Percentiles rank a stretch among this genome's conserved stretches.
phyloP scores from a whole-genome alignment of 2,888 invertebrate species.

The Caenorhabditis sp. region DNA sequence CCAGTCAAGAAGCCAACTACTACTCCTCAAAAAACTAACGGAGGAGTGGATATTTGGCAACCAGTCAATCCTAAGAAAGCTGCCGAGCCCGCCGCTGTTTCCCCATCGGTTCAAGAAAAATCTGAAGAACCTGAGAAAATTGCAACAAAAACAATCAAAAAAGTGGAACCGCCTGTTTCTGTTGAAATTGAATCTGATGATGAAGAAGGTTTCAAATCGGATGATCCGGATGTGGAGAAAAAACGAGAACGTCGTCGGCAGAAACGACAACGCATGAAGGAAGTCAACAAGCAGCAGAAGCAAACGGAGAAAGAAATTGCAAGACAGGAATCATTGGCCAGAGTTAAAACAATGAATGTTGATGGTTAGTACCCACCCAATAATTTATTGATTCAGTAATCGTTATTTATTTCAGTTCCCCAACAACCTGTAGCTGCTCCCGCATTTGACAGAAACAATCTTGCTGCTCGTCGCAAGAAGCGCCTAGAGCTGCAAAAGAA shows the following conservation, averaged over 20 bases:
- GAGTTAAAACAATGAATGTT: constrained; percentile 14
- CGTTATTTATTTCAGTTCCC: neutral
- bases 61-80: constrained; percentile 41
- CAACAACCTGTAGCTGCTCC: constrained; percentile 8
- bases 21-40: neutral
- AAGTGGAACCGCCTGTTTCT: too few species aligned
- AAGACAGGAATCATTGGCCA: constrained; percentile 38
- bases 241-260: constrained; percentile 18
- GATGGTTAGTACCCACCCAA: neutral
- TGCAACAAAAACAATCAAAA: neutral
- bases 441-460: constrained; percentile 35
- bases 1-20: neutral
- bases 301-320: constrained; percentile 30
- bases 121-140: neutral
- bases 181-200: neutral
- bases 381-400: neutral
- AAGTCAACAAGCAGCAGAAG: constrained; percentile 17
- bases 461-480: constrained; percentile 32
- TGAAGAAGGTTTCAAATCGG: constrained; percentile 15
- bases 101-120: neutral
- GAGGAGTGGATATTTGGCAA: constrained; percentile 20
- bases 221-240: constrained; percentile 44
- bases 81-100: constrained; percentile 5
- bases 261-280: constrained; percentile 31
- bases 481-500: constrained; percentile 25